Conservation (phyloP, 2,888 invertebrate species). For the Myopa testacea region DNA sequence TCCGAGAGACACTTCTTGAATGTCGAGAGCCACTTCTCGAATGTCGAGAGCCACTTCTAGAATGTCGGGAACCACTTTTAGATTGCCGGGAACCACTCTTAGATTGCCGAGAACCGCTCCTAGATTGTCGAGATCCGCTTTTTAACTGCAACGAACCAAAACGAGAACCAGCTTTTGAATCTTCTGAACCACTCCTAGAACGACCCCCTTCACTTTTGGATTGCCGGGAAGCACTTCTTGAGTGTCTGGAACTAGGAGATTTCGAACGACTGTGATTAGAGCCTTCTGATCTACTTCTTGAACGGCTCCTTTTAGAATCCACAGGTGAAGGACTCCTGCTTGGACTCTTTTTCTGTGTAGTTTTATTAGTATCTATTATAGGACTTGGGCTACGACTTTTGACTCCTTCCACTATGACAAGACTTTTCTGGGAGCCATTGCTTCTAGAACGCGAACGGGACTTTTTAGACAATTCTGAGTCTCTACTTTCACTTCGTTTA, state of each 20-base stretch:
- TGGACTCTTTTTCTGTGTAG: conserved; percentile 51
- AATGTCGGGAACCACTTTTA: conserved; percentile 52
- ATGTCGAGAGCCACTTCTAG: conserved; percentile 45
- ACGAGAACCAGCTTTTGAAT: conserved; percentile 47
- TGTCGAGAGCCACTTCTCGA: conserved; percentile 41
- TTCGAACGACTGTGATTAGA: background rate
- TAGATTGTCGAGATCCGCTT: conserved; percentile 49
- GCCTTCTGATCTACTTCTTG: conserved; percentile 31
- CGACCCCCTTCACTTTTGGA: conserved; percentile 48
- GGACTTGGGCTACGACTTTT: conserved; percentile 47
- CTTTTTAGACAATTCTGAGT: conserved; percentile 32
- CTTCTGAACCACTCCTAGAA: conserved; percentile 47
- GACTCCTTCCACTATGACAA: conserved; percentile 41
- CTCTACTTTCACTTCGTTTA: conserved; percentile 40
- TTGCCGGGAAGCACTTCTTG: conserved; percentile 47
- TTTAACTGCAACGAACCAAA: conserved; percentile 43
- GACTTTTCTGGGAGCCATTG: conserved; percentile 45
- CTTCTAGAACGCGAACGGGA: conserved; percentile 45
- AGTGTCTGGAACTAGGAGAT: conserved; percentile 47
- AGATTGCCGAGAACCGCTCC: conserved; percentile 49
- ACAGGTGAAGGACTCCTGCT: conserved; percentile 55
- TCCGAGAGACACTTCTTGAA: conserved; percentile 51
- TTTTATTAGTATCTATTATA: conserved; percentile 35
- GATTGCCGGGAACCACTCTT: conserved; percentile 43
- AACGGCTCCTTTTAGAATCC: conserved; percentile 55